Conservation (phyloP, 2,888 invertebrate species). For the Thera britannica region DNA sequence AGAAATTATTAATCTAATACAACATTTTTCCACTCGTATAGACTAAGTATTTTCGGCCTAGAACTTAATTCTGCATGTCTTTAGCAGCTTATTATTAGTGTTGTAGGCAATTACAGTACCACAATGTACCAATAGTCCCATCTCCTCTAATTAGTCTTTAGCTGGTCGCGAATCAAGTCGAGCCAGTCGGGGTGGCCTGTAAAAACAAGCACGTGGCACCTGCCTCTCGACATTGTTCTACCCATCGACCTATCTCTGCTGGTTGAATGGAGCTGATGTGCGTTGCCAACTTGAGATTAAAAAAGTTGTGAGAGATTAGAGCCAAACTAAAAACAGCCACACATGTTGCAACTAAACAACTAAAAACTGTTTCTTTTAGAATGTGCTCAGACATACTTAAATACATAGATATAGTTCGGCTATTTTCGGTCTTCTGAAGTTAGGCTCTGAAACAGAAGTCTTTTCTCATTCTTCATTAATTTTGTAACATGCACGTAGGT, state of each 20-base stretch:
- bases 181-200: conserved; percentile 70
- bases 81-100: not conserved
- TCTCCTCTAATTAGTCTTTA: conserved; percentile 50
- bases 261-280: conserved; percentile 17
- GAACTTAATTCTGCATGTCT: not conserved
- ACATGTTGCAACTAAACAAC: not conserved
- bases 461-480: too few species aligned
- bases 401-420: too few species aligned
- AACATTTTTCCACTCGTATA: too few species aligned
- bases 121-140: conserved; percentile 38
- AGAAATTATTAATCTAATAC: too few species aligned
- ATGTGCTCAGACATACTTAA: not conserved
- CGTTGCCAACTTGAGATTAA: conserved; percentile 51
- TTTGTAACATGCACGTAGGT: too few species aligned
- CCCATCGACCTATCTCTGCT: conserved; percentile 42
- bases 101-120: not conserved
- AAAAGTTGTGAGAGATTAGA: conserved; percentile 7
- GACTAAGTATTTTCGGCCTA: not conserved
- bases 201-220: conserved; percentile 76
- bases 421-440: too few species aligned
- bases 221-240: conserved; percentile 68
- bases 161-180: conserved; percentile 56
- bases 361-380: not conserved
- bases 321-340: not conserved
- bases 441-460: too few species aligned